These are phyloP conservation scores for Malurus elegans DNA, from an alignment of 2,113 vertebrate species.

Conservation along the genomic window DNA sequence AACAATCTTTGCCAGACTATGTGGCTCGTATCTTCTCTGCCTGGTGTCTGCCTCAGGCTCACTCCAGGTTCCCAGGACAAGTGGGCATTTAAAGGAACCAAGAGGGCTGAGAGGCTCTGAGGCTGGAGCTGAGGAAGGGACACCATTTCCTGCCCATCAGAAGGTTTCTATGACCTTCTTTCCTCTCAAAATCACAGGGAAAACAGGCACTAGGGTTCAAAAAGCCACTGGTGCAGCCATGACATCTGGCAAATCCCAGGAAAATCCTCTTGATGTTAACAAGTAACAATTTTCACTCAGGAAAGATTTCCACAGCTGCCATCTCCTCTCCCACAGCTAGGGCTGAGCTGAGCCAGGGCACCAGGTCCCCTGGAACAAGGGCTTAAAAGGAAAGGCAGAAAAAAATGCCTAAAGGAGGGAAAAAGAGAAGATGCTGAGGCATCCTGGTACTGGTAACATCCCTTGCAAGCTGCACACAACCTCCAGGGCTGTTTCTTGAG, in stretches of 20 bases:
- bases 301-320: background rate
- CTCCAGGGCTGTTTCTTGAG: no score
- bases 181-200: background rate
- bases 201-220: background rate
- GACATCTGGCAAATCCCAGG: background rate
- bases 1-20: background rate
- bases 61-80: background rate
- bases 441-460: fast-evolving
- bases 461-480: background rate
- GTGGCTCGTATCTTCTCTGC: background rate
- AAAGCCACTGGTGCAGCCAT: background rate
- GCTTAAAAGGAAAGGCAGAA: background rate
- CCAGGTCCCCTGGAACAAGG: background rate
- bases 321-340: background rate
- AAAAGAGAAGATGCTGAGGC: background rate
- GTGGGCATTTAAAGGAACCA: background rate
- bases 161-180: background rate
- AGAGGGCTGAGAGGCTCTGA: background rate
- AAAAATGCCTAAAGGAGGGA: background rate
- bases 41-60: background rate
- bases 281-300: background rate
- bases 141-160: background rate
- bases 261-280: background rate
- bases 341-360: background rate
- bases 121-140: background rate